Evolutionary conservation across 2,888 invertebrate species (phyloP).

Genomic region (Calephelis perditalis): DNA sequence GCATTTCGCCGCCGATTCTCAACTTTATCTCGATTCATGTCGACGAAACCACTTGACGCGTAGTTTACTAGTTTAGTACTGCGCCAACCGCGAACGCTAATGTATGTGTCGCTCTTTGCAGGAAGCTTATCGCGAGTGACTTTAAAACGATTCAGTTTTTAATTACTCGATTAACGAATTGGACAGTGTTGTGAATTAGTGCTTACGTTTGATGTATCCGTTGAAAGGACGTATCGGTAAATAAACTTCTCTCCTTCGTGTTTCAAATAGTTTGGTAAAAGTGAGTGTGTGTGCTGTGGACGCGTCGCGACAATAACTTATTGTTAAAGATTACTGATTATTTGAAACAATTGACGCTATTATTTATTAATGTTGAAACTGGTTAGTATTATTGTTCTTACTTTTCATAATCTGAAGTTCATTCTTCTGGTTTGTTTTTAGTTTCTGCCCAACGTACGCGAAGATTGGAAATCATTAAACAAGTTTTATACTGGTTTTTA

Average conservation of each 20-base stretch:
- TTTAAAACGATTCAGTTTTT: conserved; percentile 42
- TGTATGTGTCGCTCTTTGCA: conserved; percentile 41
- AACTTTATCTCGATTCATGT: conserved; percentile 5
- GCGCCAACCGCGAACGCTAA: conserved; percentile 55
- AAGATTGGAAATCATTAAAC: conserved; percentile 9
- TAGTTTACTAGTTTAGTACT: conserved; percentile 44
- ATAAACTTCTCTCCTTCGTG: conserved; percentile 63
- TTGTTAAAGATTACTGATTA: conserved; percentile 15
- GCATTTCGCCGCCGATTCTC: conserved; percentile 28
- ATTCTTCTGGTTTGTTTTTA: conserved; percentile 13
- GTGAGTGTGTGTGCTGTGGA: conserved; percentile 72
- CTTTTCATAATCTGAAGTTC: conserved; percentile 35
- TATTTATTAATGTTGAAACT: conserved; percentile 57
- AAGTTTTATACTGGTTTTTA: conserved; percentile 7
- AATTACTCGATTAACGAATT: conserved; percentile 53
- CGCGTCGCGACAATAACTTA: conserved; percentile 43
- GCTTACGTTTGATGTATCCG: conserved; percentile 40
- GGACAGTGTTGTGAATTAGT: conserved; percentile 59
- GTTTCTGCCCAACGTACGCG: not conserved
- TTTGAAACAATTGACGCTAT: conserved; percentile 15
- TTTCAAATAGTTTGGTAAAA: conserved; percentile 71
- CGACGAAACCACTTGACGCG: conserved; percentile 5
- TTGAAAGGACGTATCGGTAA: conserved; percentile 56
- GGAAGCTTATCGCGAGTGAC: conserved; percentile 47
- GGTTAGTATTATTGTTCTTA: conserved; percentile 48